phyloP scores from a whole-genome alignment of 2,797 vertebrate genomes.

The Falco berigora region DNA sequence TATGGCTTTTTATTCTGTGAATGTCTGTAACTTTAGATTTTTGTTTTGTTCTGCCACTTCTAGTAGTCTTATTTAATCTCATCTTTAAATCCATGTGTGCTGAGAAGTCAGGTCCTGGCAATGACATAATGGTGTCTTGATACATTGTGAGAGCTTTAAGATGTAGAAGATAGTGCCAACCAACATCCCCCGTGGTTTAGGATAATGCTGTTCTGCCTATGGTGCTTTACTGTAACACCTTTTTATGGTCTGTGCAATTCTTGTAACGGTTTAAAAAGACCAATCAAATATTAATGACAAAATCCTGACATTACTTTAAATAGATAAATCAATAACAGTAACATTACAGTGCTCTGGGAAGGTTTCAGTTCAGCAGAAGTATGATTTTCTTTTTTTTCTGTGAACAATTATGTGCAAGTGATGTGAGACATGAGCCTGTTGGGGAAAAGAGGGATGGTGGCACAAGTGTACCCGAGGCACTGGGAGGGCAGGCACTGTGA shows the following conservation, averaged over 20 bases:
- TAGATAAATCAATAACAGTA: conserved; percentile 38
- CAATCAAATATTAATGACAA: conserved; percentile 59
- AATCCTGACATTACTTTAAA: conserved; percentile 24
- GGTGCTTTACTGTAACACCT: conserved; percentile 45
- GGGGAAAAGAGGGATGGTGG: not conserved
- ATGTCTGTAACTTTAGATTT: not conserved
- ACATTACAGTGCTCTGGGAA: not conserved
- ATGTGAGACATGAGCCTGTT: not conserved
- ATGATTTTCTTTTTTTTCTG: not conserved
- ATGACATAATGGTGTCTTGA: not conserved
- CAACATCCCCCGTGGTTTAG: not conserved
- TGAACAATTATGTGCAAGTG: not conserved
- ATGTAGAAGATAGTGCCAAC: not conserved
- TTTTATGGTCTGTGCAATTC: conserved; percentile 16
- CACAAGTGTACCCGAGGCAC: not conserved
- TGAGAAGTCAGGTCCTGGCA: not conserved
- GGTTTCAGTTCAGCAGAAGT: not conserved
- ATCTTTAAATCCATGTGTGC: not conserved
- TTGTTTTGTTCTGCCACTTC: not conserved
- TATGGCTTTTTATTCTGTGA: not conserved
- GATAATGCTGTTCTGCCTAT: not conserved
- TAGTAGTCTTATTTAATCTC: not conserved
- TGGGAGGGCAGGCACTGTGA: not conserved
- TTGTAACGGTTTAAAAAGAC: conserved; percentile 55
- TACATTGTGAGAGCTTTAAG: not conserved